Base-by-base conservation (phyloP, 1,140 invertebrate genomes). In the Batillaria attramentaria region DNA sequence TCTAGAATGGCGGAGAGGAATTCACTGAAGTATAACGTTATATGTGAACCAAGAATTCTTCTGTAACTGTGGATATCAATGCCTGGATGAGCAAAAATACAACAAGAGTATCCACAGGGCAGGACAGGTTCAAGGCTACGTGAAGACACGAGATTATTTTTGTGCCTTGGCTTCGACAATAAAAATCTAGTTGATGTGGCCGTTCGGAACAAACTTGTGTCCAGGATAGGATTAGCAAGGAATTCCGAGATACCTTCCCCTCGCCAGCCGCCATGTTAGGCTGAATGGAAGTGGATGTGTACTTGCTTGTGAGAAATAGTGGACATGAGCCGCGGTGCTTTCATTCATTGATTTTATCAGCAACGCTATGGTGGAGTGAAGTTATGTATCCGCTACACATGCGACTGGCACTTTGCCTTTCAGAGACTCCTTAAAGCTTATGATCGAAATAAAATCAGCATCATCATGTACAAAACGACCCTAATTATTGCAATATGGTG, bases 91-190 rank as follows among this genome's bases (percentile, higher is more conserved):
- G n/a, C n/a, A 24, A 70, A 70, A 46, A 70, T 46, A 70, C n/a
- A 24, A 70, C 57, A 60, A 28, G 6, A 24, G 8, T 60, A 70
- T 70, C 68, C 68, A 37, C 42, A 66, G 46, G 66, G 24, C 76
- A 78, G 43, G 68, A 69, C 66, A 78, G 76, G 76, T 78, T 70
- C 66, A 70, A 78, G 76, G 76, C 76, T 78, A 72, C 41, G 46
- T 70, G 54, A 75, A 75, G 73, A 75, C 73, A 75, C 57, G 73
- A 70, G 76, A 78, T 78, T 70, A 72, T 78, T 78, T 78, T 70
- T 68, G 66, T 78, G 43, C 66, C 76, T 35, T 28, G 16, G 76
- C 62, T 69, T 78, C 66, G 66, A 78, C 39, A 78, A 69, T 70
- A 70, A 28, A 69, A 69, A 65, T 68, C 33, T 39, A 35, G 46